A percentile compares a stretch with the other conserved stretches of the same genome.
Conservation (phyloP, 2,797 vertebrate genomes). For the Gymnodraco acuticeps region DNA sequence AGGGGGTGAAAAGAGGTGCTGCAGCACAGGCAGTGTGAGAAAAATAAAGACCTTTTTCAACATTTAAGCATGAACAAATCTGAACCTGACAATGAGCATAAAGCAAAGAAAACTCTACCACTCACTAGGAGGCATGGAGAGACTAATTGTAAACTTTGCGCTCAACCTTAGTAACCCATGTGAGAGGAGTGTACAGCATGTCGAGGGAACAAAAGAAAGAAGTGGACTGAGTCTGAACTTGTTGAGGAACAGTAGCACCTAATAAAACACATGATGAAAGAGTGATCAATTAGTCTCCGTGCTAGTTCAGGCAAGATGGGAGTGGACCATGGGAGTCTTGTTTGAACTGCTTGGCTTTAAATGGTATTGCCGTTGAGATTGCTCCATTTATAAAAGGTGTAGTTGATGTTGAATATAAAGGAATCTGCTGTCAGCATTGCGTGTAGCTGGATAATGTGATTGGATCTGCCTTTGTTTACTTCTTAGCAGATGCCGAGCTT, state of each 20-base stretch:
- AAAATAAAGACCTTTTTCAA: too few species aligned
- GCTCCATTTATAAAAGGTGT: not conserved
- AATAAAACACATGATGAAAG: constrained; percentile 18
- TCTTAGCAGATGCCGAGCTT: not conserved
- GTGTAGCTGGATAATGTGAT: not conserved
- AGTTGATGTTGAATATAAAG: not conserved
- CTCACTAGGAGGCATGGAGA: constrained; percentile 2
- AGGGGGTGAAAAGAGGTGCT: too few species aligned
- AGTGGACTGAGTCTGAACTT: constrained; percentile 56
- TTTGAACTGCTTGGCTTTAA: constrained; percentile 5
- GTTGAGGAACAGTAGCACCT: constrained; percentile 13
- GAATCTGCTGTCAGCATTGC: not conserved
- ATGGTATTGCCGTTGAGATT: not conserved
- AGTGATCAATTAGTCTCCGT: constrained; percentile 16
- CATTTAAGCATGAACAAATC: too few species aligned
- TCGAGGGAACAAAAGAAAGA: constrained; percentile 31
- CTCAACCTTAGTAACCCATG: constrained; percentile 21
- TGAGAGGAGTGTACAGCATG: constrained; percentile 27
- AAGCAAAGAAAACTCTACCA: not conserved
- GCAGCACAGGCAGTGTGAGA: too few species aligned
- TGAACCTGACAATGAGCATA: too few species aligned
- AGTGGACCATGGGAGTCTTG: not conserved
- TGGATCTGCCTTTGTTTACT: not conserved
- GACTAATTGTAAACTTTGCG: constrained; percentile 19
- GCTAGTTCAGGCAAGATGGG: constrained; percentile 40